Percentiles rank a stretch among this genome's conserved stretches.
phyloP scores from a whole-genome alignment of 2,888 invertebrate genomes.

The Diplazon laetatorius region DNA sequence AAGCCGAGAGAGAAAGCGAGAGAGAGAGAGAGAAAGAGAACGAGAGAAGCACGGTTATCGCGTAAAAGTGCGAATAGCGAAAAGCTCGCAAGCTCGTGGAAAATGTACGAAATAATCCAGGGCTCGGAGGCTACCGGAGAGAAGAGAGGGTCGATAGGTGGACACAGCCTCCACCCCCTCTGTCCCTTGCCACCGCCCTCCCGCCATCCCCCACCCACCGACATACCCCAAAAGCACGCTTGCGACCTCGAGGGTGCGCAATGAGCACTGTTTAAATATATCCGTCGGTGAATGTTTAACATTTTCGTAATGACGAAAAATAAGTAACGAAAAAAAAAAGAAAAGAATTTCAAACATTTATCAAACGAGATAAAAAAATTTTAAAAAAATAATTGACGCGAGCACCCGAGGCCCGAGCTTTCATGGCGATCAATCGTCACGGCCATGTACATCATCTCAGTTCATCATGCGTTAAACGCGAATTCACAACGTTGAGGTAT shows the following conservation, averaged over 20 bases:
- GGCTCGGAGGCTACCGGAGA: conserved; percentile 55
- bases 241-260: conserved; percentile 63
- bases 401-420: background rate
- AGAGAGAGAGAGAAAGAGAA: too few relatives aligned
- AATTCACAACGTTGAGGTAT: conserved; percentile 38
- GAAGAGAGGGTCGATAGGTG: conserved; percentile 79
- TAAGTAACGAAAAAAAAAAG: conserved; percentile 22
- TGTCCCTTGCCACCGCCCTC: conserved; percentile 61
- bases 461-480: conserved; percentile 37
- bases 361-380: conserved; percentile 26
- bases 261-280: conserved; percentile 77
- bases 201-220: conserved; percentile 40
- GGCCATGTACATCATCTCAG: conserved; percentile 10
- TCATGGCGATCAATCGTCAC: background rate
- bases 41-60: conserved; percentile 72
- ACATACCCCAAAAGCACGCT: conserved; percentile 42
- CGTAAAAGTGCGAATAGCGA: conserved; percentile 52
- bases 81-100: conserved; percentile 43
- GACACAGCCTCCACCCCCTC: too few relatives aligned
- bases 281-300: conserved; percentile 76
- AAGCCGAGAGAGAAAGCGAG: too few relatives aligned
- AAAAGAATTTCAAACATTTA: background rate
- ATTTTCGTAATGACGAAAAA: conserved; percentile 65
- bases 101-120: conserved; percentile 57
- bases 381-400: background rate